These are phyloP conservation scores for Drosophila eohydei DNA, from an alignment of 2,888 invertebrate species.

Conservation along the genomic window DNA sequence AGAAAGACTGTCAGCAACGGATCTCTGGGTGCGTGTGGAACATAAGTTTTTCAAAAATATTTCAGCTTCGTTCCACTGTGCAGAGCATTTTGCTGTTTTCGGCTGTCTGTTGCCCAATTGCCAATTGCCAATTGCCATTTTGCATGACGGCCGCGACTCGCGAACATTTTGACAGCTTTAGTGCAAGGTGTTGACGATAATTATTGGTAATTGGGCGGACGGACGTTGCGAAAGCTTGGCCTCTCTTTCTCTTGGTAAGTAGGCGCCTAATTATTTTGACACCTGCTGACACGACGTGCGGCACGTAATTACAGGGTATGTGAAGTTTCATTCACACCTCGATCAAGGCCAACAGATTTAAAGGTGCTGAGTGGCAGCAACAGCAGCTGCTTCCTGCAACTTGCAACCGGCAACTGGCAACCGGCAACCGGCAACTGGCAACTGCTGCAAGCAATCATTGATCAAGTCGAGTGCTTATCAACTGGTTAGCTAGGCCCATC, in stretches of 20 bases:
- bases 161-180: conserved; percentile 75
- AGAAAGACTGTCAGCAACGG: too few relatives aligned
- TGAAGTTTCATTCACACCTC: conserved; percentile 61
- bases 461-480: conserved; percentile 58
- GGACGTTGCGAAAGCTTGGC: conserved; percentile 37
- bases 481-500: conserved; percentile 58
- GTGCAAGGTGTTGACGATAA: conserved; percentile 80
- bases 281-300: conserved; percentile 66
- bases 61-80: neutral
- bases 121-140: conserved; percentile 66
- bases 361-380: conserved; percentile 44
- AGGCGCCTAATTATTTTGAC: conserved; percentile 81
- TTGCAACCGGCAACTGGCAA: conserved; percentile 30
- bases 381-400: conserved; percentile 61
- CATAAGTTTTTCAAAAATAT: neutral
- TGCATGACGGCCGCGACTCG: conserved; percentile 72
- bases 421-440: conserved; percentile 15
- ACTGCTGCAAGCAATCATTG: conserved; percentile 40
- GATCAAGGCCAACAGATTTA: conserved; percentile 70
- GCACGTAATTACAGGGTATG: conserved; percentile 72
- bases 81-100: conserved; percentile 19
- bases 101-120: conserved; percentile 18
- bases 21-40: too few relatives aligned
- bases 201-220: conserved; percentile 70
- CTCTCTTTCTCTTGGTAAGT: conserved; percentile 51